Base-by-base conservation (phyloP, 2,888 invertebrate species). In the Patella pellucida region DNA sequence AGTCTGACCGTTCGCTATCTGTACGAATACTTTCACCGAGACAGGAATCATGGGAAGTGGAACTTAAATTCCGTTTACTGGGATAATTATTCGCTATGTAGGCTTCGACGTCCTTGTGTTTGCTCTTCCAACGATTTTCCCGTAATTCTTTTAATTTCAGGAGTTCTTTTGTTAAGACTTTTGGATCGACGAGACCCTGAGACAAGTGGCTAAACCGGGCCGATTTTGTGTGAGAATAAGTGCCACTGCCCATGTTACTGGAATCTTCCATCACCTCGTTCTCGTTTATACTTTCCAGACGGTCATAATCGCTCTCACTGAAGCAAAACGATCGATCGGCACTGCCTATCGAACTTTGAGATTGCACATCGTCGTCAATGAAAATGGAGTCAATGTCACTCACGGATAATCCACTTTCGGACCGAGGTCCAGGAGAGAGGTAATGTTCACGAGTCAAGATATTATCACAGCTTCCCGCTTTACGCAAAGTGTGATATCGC, bases 331-430 rank as follows among this genome's bases (percentile, higher is more conserved):
- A 62, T 23, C 62, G 11, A 11, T 62, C 62, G 11, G 23, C 62
- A 62, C 62, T 62, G 14, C 62, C 11, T 23, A 23, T 62, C 2
- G 62, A 62, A 62, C 62, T 62, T 62, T 62, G 62, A 23, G 62
- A 62, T 62, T 62, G 62, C 9, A 23, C 19, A 62, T 62, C 62
- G 23, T 62, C 62, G 2, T 62, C 62, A 62, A 23, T 11, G 23
- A 62, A 62, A 23, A 62, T 62, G 14, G 62, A 62, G 23, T 62
- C 62, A 62, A 62, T 62, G 19, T 62, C 62, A 62, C 62, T 62
- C 3, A 62, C 23, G 1, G 41, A 41, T 41, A 41, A 41, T 12
- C 23, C 62, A 62, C 62, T 62, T 23, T 62, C 62, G 2, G 62
- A 62, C 2, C 11, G 62, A 3, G 62, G 12, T 23, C 19, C 62